Evolutionary conservation across 2,888 invertebrate species (phyloP).

Genomic region (Lumbricus terrestris): DNA sequence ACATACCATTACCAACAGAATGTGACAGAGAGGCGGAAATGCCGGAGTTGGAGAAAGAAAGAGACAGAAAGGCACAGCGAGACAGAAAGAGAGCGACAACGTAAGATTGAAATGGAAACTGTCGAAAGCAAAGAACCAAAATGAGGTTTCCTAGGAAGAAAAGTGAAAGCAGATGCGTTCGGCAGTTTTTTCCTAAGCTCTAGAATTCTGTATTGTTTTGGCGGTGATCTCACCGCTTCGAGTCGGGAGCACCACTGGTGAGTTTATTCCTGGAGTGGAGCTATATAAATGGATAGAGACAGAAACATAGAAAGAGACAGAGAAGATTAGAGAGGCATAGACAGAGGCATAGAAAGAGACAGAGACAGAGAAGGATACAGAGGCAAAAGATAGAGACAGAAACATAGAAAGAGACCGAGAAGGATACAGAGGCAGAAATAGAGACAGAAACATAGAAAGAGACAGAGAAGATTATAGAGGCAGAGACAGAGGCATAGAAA

Average conservation of each 20-base stretch:
- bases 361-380: background rate
- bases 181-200: no score
- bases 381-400: background rate
- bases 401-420: background rate
- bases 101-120: background rate
- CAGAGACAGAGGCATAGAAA: background rate
- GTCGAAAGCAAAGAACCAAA: background rate
- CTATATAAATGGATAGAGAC: no score
- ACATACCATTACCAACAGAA: no score
- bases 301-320: background rate
- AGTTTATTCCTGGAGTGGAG: no score
- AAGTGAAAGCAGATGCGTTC: background rate
- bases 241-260: no score
- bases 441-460: background rate
- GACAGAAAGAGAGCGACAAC: background rate
- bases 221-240: no score
- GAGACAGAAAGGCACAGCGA: background rate
- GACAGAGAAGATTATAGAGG: background rate
- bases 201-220: no score
- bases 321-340: no score
- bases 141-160: background rate
- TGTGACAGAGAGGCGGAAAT: background rate
- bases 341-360: background rate
- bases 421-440: background rate
- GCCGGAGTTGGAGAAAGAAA: background rate